Percentiles rank a stretch among this genome's conserved stretches.
phyloP scores from a whole-genome alignment of 2,797 vertebrate species.

The Bovichtus variegatus region DNA sequence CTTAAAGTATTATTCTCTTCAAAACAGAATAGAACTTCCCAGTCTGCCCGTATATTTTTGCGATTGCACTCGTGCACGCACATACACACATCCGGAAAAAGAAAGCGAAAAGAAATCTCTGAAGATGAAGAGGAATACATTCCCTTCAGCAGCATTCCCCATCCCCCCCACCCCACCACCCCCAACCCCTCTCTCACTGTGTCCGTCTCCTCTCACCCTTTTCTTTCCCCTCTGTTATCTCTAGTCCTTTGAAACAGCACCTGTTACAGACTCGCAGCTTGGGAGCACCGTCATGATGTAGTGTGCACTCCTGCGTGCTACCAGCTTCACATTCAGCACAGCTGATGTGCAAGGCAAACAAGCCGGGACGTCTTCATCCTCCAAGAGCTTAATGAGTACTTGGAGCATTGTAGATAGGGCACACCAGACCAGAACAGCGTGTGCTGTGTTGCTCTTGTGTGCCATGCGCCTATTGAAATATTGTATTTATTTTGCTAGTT shows the following conservation, averaged over 20 bases:
- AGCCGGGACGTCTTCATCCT: constrained; percentile 67
- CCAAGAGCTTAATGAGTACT: constrained; percentile 65
- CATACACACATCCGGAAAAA: constrained; percentile 2
- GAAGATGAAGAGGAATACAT: constrained; percentile 74
- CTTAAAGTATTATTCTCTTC: constrained; percentile 55
- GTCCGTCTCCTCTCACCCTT: constrained; percentile 50
- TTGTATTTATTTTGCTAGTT: constrained; percentile 43
- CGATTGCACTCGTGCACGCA: not conserved
- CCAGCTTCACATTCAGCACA: constrained; percentile 55
- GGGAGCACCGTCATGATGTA: constrained; percentile 70
- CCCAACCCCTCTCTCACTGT: constrained; percentile 25
- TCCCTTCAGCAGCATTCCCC: constrained; percentile 56
- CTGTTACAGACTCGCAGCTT: constrained; percentile 75
- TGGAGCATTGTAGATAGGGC: constrained; percentile 43
- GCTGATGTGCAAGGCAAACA: constrained; percentile 67
- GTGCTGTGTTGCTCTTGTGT: constrained; percentile 35
- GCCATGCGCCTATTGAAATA: constrained; percentile 33
- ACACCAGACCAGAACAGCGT: constrained; percentile 32
- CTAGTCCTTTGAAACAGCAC: constrained; percentile 82
- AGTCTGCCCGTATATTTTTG: constrained; percentile 17
- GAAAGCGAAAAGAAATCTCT: constrained; percentile 49
- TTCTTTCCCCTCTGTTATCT: constrained; percentile 78
- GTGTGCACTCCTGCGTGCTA: constrained; percentile 61
- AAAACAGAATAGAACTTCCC: constrained; percentile 47
- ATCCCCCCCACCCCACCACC: too few relatives aligned